Evolutionary conservation across 2,888 invertebrate species (phyloP), one percentile per base, ranked within the genome.

Genomic region (Neocrepidodera transversa): DNA sequence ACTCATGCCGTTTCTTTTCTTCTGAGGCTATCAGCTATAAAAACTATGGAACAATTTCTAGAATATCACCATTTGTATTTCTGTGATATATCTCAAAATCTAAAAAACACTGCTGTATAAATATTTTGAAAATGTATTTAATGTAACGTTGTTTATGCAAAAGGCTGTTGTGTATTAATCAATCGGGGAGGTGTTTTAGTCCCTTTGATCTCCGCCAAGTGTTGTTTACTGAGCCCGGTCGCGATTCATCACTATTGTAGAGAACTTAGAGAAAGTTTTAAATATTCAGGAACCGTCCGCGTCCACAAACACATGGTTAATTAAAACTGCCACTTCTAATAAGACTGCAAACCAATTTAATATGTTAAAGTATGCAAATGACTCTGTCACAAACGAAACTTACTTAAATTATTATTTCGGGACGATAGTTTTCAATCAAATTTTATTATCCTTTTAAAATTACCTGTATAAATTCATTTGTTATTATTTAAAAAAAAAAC

Each of bases 161-260:
- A 48, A 48, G 16, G 47, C 36, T 51, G 70, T 71, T 71, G 73
- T 71, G 68, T 71, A 69, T 71, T 72, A 74, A 74, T 75, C 74
- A 72, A 70, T 69, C 62, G 68, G 53, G 66, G 69, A 67, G 70
- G 70, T 62, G 68, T 68, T 63, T 64, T 63, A 63, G 65, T 65
- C 67, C 75, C 75, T 76, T 76, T 76, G 76, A 76, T 75, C 73
- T 74, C 60, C 63, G 63, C 64, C 65, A 62, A 60, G 68, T 66
- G 64, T 67, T 69, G 70, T 73, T 73, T 70, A 69, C 72, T 57
- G 50, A 63, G 57, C 56, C 67, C 53, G 55, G 52, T 58, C 58
- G 60, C 58, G 60, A 62, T 58, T 66, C 56, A 56, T 60, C 65
- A 63, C 59, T 67, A 65, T 68, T 63, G 70, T 67, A 65, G 64